Conservation (phyloP, 2,797 vertebrate species). For the Enteromius thamalakanensis region DNA sequence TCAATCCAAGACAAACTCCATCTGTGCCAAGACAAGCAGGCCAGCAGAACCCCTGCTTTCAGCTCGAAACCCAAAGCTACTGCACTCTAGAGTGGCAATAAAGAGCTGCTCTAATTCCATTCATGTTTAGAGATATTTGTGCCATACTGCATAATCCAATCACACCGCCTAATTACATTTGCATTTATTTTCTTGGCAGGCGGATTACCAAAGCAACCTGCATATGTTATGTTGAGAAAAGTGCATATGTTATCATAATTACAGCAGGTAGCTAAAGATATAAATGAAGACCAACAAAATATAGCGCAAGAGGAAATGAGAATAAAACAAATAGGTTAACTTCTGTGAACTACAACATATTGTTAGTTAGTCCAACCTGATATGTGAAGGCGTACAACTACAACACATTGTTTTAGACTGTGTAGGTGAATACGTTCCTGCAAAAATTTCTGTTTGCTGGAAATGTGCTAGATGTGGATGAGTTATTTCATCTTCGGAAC, state of each 20-base stretch:
- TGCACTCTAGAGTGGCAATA: conserved; percentile 18
- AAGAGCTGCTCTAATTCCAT: conserved; percentile 25
- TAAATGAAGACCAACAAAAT: conserved; percentile 6
- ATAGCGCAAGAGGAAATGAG: background rate
- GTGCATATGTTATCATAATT: conserved; percentile 18
- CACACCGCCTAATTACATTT: conserved; percentile 12
- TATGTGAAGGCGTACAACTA: background rate
- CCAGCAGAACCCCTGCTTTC: conserved; percentile 34
- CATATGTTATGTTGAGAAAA: background rate
- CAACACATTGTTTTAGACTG: background rate
- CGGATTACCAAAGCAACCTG: background rate
- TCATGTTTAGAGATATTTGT: conserved; percentile 20
- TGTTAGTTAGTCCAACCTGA: background rate
- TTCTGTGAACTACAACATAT: background rate
- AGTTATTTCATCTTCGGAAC: background rate
- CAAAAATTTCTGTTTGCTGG: background rate
- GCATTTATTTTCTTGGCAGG: conserved; percentile 23
- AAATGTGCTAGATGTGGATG: background rate
- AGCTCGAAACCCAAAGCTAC: conserved; percentile 18
- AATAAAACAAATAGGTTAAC: background rate
- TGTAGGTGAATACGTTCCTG: background rate
- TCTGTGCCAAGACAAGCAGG: conserved; percentile 59
- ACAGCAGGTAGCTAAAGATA: background rate
- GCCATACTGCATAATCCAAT: conserved; percentile 29
- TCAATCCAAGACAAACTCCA: conserved; percentile 55